phyloP scores from a whole-genome alignment of 2,888 invertebrate genomes.

The Mallateleia sp. region DNA sequence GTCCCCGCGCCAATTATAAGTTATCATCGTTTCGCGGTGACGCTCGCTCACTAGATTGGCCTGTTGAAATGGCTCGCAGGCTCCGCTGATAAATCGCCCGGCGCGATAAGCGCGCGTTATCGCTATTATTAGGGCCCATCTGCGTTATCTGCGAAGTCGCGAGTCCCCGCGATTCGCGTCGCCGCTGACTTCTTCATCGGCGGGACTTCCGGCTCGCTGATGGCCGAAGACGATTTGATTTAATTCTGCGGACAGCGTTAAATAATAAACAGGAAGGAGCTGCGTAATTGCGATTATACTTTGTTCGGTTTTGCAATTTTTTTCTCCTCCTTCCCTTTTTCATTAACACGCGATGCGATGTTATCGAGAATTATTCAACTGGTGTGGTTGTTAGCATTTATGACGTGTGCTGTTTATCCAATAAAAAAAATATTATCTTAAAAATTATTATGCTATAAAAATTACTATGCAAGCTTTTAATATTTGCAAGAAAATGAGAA shows the following conservation, averaged over 20 bases:
- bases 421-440: too few relatives aligned
- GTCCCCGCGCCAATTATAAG: constrained; percentile 62
- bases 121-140: constrained; percentile 58
- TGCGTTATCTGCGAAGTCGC: constrained; percentile 26
- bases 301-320: constrained; percentile 47
- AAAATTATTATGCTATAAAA: too few relatives aligned
- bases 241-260: constrained; percentile 14
- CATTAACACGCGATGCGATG: constrained; percentile 66
- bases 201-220: constrained; percentile 58
- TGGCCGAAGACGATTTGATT: constrained; percentile 18
- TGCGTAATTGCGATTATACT: constrained; percentile 55
- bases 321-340: constrained; percentile 46
- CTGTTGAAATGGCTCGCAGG: constrained; percentile 34
- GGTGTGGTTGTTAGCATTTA: constrained; percentile 63
- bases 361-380: constrained; percentile 69
- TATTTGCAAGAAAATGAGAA: too few relatives aligned
- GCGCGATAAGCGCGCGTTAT: constrained; percentile 62
- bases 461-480: too few relatives aligned
- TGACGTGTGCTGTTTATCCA: constrained; percentile 65
- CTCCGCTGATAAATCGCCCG: constrained; percentile 73
- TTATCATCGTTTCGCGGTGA: constrained; percentile 60
- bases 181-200: constrained; percentile 50
- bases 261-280: constrained; percentile 63
- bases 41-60: constrained; percentile 46
- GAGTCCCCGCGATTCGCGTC: neutral